These are phyloP conservation scores for Spodoptera picta DNA, from an alignment of 2,888 invertebrate genomes.

Conservation along the genomic window DNA sequence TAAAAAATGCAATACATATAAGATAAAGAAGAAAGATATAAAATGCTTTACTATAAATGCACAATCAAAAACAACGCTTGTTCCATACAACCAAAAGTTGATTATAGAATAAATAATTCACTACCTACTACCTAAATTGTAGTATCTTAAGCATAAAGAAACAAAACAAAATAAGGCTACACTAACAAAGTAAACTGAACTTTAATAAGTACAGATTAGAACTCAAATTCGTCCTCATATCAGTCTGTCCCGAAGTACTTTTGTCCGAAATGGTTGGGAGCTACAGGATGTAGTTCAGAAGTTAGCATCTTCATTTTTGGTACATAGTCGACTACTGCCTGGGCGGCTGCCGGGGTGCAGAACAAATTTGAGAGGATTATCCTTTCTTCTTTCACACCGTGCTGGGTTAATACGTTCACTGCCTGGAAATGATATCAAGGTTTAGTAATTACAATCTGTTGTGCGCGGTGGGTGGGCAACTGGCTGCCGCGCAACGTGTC, in stretches of 20 bases:
- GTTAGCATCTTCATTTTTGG: conserved; percentile 98
- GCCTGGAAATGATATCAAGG: conserved; percentile 90
- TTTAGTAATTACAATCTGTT: too few species aligned
- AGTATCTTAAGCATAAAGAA: too few species aligned
- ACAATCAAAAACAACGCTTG: too few species aligned
- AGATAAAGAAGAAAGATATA: too few species aligned
- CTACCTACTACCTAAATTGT: too few species aligned
- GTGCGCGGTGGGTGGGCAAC: too few species aligned
- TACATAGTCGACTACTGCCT: conserved; percentile 94
- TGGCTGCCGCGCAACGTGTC: too few species aligned
- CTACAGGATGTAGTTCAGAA: conserved; percentile 97
- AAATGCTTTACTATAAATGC: too few species aligned
- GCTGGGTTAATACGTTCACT: conserved; percentile 97
- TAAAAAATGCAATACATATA: too few species aligned
- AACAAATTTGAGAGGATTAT: conserved; percentile 99
- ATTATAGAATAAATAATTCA: too few species aligned
- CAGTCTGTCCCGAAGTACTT: conserved; percentile 99
- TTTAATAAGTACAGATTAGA: conserved; percentile 16
- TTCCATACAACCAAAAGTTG: too few species aligned
- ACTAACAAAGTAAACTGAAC: not conserved
- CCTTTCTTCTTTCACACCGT: conserved; percentile 97
- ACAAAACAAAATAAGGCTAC: not conserved
- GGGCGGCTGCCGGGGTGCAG: conserved; percentile 97
- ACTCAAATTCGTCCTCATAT: conserved; percentile 64
- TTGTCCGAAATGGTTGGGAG: conserved; percentile 99